phyloP scores from a whole-genome alignment of 2,797 vertebrate genomes.

The Danio kyathit region DNA sequence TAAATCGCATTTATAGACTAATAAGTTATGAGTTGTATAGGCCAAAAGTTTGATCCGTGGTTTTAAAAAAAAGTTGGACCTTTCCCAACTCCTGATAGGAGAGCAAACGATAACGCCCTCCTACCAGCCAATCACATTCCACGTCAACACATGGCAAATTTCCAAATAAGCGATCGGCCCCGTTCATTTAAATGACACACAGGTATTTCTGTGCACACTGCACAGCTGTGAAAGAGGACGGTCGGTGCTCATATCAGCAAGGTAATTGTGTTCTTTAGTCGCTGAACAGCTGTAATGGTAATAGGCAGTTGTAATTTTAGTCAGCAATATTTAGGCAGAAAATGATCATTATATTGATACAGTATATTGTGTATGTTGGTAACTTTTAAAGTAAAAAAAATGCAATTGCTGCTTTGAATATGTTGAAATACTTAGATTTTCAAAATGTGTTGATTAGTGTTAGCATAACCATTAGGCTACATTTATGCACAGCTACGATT shows the following conservation, averaged over 20 bases:
- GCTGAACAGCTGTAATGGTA: neutral
- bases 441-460: too few relatives aligned
- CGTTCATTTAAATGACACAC: slow-evolving; percentile 27
- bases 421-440: too few relatives aligned
- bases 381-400: too few relatives aligned
- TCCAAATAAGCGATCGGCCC: neutral
- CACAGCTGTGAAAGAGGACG: neutral
- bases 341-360: too few relatives aligned
- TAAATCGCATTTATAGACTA: too few relatives aligned
- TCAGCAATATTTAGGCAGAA: neutral
- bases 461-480: too few relatives aligned
- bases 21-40: too few relatives aligned
- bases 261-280: neutral
- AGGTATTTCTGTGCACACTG: slow-evolving; percentile 1
- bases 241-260: neutral
- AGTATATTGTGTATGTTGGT: too few relatives aligned
- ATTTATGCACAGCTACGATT: too few relatives aligned
- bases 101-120: slow-evolving; percentile 66
- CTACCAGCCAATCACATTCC: slow-evolving; percentile 66
- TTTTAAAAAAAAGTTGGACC: neutral
- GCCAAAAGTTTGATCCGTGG: neutral
- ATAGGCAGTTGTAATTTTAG: too few relatives aligned
- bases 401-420: neutral
- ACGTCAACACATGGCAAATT: neutral
- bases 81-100: slow-evolving; percentile 1